phyloP scores from a whole-genome alignment of 2,888 invertebrate species.

The Xestoiulus laeticollis region DNA sequence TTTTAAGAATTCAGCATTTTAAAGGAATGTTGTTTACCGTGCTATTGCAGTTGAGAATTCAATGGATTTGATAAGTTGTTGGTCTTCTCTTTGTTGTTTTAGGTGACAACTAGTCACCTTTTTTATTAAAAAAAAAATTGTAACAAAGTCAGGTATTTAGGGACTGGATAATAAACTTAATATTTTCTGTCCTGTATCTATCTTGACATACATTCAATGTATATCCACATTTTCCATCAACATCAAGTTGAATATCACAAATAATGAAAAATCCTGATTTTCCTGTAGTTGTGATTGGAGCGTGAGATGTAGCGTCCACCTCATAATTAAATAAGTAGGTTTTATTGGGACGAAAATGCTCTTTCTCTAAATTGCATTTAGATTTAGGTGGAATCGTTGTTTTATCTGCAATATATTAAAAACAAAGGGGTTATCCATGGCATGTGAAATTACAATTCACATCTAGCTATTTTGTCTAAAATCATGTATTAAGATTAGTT shows the following conservation, averaged over 20 bases:
- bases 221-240: background rate
- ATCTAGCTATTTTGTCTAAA: background rate
- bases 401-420: background rate
- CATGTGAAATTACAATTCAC: background rate
- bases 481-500: too few relatives aligned
- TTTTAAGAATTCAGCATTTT: background rate
- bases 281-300: background rate
- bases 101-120: background rate
- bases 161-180: background rate
- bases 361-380: background rate
- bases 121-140: background rate
- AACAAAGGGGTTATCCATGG: background rate
- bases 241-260: constrained; percentile 44
- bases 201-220: background rate
- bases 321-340: background rate
- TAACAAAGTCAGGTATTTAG: background rate
- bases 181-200: background rate
- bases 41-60: constrained; percentile 36
- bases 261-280: background rate
- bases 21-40: background rate
- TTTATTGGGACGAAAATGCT: background rate
- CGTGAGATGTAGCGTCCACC: background rate
- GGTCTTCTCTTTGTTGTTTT: background rate
- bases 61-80: background rate
- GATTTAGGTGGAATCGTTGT: background rate